These are phyloP conservation scores for Galerucella calmariensis DNA, from an alignment of 2,888 invertebrate genomes.

Conservation along the genomic window DNA sequence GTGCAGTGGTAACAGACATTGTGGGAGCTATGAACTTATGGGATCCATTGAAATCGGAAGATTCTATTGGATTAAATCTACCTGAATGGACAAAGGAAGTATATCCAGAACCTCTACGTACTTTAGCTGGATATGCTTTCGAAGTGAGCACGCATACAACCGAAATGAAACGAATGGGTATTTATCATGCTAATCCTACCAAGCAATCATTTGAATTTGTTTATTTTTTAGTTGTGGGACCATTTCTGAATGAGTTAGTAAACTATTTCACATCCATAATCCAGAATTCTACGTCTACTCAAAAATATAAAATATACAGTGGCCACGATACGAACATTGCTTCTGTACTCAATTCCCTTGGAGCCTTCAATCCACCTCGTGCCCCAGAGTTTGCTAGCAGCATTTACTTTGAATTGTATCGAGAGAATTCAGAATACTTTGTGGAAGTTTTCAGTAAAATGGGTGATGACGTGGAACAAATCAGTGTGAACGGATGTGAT, in stretches of 20 bases:
- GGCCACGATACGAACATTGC: slow-evolving; percentile 26
- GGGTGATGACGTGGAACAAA: not conserved
- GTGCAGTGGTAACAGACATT: slow-evolving; percentile 68
- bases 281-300: slow-evolving; percentile 1
- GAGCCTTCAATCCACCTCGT: slow-evolving; percentile 5
- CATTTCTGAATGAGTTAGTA: slow-evolving; percentile 15
- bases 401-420: slow-evolving; percentile 68
- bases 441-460: slow-evolving; percentile 3
- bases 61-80: slow-evolving; percentile 10
- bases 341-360: slow-evolving; percentile 16
- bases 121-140: slow-evolving; percentile 16
- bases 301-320: slow-evolving; percentile 23
- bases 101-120: slow-evolving; percentile 25
- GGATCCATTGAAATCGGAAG: slow-evolving; percentile 73
- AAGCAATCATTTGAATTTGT: not conserved
- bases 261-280: slow-evolving; percentile 19
- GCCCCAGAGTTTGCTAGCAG: slow-evolving; percentile 21
- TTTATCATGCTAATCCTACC: not conserved
- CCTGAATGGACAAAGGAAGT: slow-evolving; percentile 24
- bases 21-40: slow-evolving; percentile 66
- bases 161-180: slow-evolving; percentile 16
- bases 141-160: slow-evolving; percentile 8
- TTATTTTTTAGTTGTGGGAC: slow-evolving; percentile 62
- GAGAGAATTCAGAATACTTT: not conserved
- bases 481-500: slow-evolving; percentile 3